phyloP scores from a whole-genome alignment of 1,140 invertebrate species.

The Meloidogyne hapla region DNA sequence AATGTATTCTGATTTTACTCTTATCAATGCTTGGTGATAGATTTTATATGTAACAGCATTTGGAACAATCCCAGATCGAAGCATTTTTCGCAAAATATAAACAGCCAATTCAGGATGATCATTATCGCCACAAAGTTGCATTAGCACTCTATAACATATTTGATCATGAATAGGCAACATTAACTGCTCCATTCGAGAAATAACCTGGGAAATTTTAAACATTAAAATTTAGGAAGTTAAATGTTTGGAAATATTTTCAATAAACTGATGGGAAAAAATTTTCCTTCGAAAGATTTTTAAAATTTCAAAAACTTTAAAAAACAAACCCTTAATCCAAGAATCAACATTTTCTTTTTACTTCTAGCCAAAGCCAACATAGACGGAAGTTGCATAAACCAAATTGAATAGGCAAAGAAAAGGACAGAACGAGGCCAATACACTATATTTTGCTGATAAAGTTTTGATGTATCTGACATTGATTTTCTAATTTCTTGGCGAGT shows the following conservation, averaged over 20 bases:
- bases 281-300: too few species aligned
- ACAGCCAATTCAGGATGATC: slow-evolving; percentile 89
- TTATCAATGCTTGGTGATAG: slow-evolving; percentile 69
- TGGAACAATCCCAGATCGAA: slow-evolving; percentile 84
- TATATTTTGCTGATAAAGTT: slow-evolving; percentile 72
- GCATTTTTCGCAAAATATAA: slow-evolving; percentile 90
- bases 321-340: slow-evolving; percentile 49
- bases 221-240: neutral
- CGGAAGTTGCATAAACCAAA: slow-evolving; percentile 95
- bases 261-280: too few species aligned
- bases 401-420: slow-evolving; percentile 71
- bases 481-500: slow-evolving; percentile 64
- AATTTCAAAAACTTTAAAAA: too few species aligned
- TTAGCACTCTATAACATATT: slow-evolving; percentile 95
- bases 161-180: slow-evolving; percentile 65
- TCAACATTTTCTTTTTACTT: slow-evolving; percentile 73
- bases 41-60: slow-evolving; percentile 96
- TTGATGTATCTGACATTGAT: slow-evolving; percentile 68
- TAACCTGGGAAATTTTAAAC: slow-evolving; percentile 35
- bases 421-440: slow-evolving; percentile 81
- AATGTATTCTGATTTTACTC: neutral
- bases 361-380: slow-evolving; percentile 71
- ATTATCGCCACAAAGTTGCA: slow-evolving; percentile 94
- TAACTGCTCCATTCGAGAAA: slow-evolving; percentile 45
- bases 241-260: neutral